Evolutionary conservation across 2,113 vertebrate genomes (phyloP), one percentile per base, ranked within the genome.

Genomic region (Mesitornis unicolor): DNA sequence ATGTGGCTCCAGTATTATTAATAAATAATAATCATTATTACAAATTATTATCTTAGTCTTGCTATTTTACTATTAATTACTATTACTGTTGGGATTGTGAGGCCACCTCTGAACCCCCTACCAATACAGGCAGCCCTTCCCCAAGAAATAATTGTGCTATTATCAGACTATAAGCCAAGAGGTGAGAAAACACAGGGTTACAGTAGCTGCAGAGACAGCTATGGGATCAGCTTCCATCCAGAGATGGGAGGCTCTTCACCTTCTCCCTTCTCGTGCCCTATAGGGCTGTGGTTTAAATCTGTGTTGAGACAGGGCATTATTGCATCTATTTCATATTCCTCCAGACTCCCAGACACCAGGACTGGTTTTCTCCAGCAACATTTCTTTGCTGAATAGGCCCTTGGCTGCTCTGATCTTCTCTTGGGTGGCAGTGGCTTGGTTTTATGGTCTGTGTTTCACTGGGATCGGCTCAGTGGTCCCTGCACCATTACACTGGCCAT

Each of bases 401-500:
- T 40, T 80, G 60, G 57, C 57, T 94, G 8, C 51, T 86, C 50
- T 12, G 10, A 7, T n/a, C 26, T 51, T 33, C 60, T 61, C 28
- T 7, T 48, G 60, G 45, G 47, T 59, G 40, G 9, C 33, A 54
- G 69, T 53, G 40, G 21, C 53, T 73, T 35, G 65, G 11, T 65
- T 81, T 93, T 71, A 28, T 47, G 22, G 31, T 19, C 18, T 3
- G 2, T 38, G 11, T 84, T 76, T 70, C 68, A 26, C 38, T 1
- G 0, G 35, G 31, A 40, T 17, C 0, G 0, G 7, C 56, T 74
- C 42, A 14, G 61, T 0, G 0, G 21, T 67, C 7, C 19, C 57
- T 29, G 45, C 0, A 0, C 50, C 68, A 11, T 50, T 42, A 26
- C 38, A 26, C 61, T 4, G 3, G 54, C 56, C 1, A 6, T 3